Conservation (phyloP, 2,797 vertebrate species). For the Taenioides sp. region DNA sequence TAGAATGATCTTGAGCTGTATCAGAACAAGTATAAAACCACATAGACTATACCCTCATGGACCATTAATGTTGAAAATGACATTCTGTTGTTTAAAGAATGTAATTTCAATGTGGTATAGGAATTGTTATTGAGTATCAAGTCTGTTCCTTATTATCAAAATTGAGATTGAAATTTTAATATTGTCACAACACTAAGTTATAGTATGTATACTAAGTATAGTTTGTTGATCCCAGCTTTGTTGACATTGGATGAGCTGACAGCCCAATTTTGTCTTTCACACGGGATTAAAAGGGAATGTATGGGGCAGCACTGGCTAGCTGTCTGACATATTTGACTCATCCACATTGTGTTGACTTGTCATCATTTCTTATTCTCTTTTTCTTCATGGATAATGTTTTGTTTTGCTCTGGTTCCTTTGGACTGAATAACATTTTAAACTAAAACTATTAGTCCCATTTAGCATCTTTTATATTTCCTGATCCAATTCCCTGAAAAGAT, state of each 20-base stretch:
- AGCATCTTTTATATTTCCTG: conserved; percentile 12
- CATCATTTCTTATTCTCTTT: conserved; percentile 58
- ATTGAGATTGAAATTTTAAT: too few species aligned
- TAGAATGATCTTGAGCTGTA: too few species aligned
- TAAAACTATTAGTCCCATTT: background rate
- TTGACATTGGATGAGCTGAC: conserved; percentile 35
- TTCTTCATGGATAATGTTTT: conserved; percentile 48
- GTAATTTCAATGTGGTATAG: too few species aligned
- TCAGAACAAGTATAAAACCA: too few species aligned
- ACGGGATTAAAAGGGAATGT: conserved; percentile 67
- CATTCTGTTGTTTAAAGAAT: too few species aligned
- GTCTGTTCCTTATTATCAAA: too few species aligned
- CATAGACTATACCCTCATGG: too few species aligned
- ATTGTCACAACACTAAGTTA: background rate
- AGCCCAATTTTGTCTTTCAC: conserved; percentile 34
- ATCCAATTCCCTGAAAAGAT: conserved; percentile 7
- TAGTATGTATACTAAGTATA: too few species aligned
- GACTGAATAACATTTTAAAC: conserved; percentile 27
- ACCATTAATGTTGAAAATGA: too few species aligned
- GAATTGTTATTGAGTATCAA: too few species aligned
- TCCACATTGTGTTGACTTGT: conserved; percentile 55
- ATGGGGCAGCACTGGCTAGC: conserved; percentile 57
- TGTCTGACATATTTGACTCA: conserved; percentile 55
- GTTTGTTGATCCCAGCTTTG: conserved; percentile 30
- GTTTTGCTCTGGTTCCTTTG: conserved; percentile 50